These are phyloP conservation scores for Bolborhynchus lineola DNA, from an alignment of 2,113 vertebrate genomes.

Conservation along the genomic window DNA sequence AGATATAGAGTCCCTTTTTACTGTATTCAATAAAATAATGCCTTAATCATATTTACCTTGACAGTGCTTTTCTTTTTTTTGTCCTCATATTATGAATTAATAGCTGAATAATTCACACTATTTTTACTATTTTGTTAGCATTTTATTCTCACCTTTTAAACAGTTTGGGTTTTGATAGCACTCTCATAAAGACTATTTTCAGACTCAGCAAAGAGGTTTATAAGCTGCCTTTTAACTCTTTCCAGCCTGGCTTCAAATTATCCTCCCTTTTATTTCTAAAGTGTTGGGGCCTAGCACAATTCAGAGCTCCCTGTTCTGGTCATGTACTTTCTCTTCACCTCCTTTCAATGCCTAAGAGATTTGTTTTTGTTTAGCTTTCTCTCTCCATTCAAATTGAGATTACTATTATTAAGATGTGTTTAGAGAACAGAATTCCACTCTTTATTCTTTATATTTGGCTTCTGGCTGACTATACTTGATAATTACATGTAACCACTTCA, in stretches of 20 bases:
- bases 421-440: constrained; percentile 33
- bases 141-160: neutral
- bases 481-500: constrained; percentile 60
- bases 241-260: neutral
- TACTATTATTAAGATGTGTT: constrained; percentile 35
- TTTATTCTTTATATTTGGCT: constrained; percentile 47
- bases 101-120: neutral
- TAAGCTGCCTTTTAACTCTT: neutral
- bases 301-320: neutral
- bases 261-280: neutral
- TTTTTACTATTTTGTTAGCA: neutral
- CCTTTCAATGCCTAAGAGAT: constrained; percentile 21
- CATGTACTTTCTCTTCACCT: neutral
- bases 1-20: neutral
- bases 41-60: neutral
- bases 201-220: accelerated
- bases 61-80: neutral
- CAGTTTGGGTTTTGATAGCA: neutral
- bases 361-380: constrained; percentile 56
- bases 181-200: neutral
- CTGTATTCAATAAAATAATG: neutral
- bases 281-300: neutral
- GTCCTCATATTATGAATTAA: neutral
- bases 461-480: constrained; percentile 24
- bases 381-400: constrained; percentile 37